Conservation (phyloP, 2,113 vertebrate genomes). For the Nasalis larvatus region DNA sequence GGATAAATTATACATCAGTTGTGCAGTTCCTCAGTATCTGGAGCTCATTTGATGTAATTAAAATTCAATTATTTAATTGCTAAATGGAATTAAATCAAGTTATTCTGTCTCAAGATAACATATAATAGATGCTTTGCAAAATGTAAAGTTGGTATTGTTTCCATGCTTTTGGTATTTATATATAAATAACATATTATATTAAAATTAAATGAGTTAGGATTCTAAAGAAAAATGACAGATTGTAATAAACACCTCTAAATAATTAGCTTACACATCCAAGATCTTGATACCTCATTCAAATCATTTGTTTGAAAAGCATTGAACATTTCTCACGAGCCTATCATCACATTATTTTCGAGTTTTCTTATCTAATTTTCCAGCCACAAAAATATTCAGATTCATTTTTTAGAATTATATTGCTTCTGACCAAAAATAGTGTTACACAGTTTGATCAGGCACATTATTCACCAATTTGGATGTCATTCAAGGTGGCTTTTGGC, state of each 20-base stretch:
- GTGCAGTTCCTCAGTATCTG: constrained; percentile 33
- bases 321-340: neutral
- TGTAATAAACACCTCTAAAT: neutral
- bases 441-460: neutral
- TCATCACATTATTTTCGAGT: neutral
- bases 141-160: neutral
- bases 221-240: neutral
- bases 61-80: constrained; percentile 65
- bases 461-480: neutral
- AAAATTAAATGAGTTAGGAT: neutral
- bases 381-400: neutral
- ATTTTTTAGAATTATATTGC: neutral
- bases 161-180: constrained; percentile 16
- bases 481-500: neutral
- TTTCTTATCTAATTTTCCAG: neutral
- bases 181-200: neutral
- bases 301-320: neutral
- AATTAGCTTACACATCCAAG: neutral
- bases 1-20: constrained; percentile 51
- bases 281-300: neutral
- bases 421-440: neutral
- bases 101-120: constrained; percentile 45
- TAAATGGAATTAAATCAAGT: constrained; percentile 53
- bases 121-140: constrained; percentile 6
- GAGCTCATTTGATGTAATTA: constrained; percentile 49